A percentile compares a stretch with the other conserved stretches of the same genome.
phyloP scores from a whole-genome alignment of 2,888 invertebrate genomes.

The Nymphalis polychloros region DNA sequence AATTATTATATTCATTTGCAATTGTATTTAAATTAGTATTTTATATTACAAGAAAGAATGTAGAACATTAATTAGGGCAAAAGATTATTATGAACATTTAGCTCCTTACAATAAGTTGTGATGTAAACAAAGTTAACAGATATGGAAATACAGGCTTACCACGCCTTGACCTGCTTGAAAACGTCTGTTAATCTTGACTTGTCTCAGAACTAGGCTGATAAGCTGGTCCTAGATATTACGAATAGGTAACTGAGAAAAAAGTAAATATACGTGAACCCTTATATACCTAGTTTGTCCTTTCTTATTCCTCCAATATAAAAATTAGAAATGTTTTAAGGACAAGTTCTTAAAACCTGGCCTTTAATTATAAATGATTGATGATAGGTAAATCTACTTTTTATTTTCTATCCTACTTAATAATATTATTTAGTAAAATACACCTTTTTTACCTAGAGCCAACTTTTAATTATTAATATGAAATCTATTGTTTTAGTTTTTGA shows the following conservation, averaged over 20 bases:
- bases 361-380: too few relatives aligned
- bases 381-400: too few relatives aligned
- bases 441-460: too few relatives aligned
- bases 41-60: background rate
- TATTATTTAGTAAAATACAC: too few relatives aligned
- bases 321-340: too few relatives aligned
- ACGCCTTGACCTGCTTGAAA: conserved; percentile 59
- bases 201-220: conserved; percentile 31
- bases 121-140: conserved; percentile 16
- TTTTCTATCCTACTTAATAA: too few relatives aligned
- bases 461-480: background rate
- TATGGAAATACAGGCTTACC: conserved; percentile 31
- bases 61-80: too few relatives aligned
- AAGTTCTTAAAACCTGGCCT: too few relatives aligned
- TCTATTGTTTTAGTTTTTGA: conserved; percentile 88
- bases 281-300: too few relatives aligned
- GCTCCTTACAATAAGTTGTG: background rate
- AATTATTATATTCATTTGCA: too few relatives aligned
- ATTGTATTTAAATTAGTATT: background rate
- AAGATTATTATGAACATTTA: background rate
- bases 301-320: too few relatives aligned
- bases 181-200: conserved; percentile 35
- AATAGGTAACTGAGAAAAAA: background rate
- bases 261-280: background rate
- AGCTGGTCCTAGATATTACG: conserved; percentile 18